These are phyloP conservation scores for Ondatra zibethicus DNA, from an alignment of 2,113 vertebrate species.

Conservation along the genomic window DNA sequence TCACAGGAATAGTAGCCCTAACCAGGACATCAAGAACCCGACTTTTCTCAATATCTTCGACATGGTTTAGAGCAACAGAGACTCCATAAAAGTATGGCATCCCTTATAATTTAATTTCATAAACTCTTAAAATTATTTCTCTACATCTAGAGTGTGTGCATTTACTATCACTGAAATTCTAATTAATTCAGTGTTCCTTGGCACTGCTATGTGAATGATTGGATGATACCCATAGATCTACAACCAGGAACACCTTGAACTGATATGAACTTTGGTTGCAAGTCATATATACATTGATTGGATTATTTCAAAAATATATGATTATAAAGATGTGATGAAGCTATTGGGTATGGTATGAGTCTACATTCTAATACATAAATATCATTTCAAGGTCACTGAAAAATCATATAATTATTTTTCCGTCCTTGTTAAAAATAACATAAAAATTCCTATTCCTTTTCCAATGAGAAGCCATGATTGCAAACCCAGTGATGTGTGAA, in stretches of 20 bases:
- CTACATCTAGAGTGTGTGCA: background rate
- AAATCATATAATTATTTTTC: slow-evolving; percentile 13
- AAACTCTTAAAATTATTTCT: background rate
- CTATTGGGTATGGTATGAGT: background rate
- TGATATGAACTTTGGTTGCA: background rate
- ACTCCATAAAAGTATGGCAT: background rate
- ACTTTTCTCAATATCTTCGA: background rate
- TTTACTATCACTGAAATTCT: background rate
- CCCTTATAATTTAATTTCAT: background rate
- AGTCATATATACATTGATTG: background rate
- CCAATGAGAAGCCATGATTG: slow-evolving; percentile 31
- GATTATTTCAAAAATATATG: background rate
- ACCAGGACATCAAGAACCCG: background rate
- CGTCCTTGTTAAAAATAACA: background rate
- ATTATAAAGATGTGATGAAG: background rate
- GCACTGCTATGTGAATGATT: background rate
- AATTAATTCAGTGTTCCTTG: background rate
- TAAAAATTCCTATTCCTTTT: background rate
- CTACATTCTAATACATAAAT: background rate
- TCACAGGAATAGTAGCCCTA: background rate
- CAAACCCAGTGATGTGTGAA: slow-evolving; percentile 31
- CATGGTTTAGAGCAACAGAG: background rate
- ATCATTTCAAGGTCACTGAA: background rate
- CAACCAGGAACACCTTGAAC: background rate
- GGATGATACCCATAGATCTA: background rate